Evolutionary conservation across 2,113 vertebrate genomes (phyloP).

Genomic region (Hystrix cristata): DNA sequence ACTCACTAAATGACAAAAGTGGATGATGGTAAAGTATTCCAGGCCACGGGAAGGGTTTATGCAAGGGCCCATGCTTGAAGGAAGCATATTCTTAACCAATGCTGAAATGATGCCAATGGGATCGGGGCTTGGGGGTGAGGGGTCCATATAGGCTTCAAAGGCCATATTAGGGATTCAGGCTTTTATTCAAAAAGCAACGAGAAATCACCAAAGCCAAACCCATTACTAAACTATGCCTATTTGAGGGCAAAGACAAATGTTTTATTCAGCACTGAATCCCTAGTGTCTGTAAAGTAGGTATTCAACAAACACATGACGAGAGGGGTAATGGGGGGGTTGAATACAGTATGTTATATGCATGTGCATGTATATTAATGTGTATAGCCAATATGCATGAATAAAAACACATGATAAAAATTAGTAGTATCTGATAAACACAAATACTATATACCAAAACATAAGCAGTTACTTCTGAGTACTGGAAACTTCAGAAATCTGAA

Average conservation of each 20-base stretch:
- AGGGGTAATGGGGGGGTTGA: background rate
- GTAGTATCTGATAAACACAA: background rate
- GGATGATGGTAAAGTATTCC: background rate
- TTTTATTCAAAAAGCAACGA: background rate
- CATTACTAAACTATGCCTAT: background rate
- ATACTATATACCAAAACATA: background rate
- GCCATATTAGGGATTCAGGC: background rate
- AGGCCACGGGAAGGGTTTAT: background rate
- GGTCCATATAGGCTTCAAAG: background rate
- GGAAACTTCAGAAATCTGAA: background rate
- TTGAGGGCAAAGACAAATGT: background rate
- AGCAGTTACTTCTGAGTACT: background rate
- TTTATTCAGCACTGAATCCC: background rate
- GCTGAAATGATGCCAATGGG: background rate
- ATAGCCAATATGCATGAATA: background rate
- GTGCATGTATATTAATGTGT: background rate
- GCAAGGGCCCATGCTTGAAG: background rate
- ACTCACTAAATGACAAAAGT: background rate
- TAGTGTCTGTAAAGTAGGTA: background rate
- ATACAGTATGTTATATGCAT: background rate
- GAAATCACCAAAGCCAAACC: background rate
- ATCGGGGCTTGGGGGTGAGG: background rate
- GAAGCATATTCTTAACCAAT: background rate
- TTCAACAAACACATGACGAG: background rate
- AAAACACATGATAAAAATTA: background rate